Conservation (phyloP, 2,797 vertebrate genomes). For the Neomorphus geoffroyi region DNA sequence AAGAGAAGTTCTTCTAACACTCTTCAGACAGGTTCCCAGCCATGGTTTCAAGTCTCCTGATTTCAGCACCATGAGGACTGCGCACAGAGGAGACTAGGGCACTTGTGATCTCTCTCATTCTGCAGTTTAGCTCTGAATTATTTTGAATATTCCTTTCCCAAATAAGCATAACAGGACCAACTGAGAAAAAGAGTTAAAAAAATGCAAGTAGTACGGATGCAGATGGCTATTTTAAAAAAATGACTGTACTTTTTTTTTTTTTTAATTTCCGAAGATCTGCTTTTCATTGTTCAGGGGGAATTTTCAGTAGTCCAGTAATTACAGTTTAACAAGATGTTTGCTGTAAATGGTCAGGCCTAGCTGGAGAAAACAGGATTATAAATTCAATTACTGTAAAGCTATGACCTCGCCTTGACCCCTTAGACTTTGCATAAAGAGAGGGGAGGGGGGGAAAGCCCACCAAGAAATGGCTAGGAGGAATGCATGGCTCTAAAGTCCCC, state of each 20-base stretch:
- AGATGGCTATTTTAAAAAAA: conserved; percentile 25
- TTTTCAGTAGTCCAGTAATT: conserved; percentile 77
- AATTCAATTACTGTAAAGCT: conserved; percentile 85
- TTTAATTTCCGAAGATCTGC: conserved; percentile 34
- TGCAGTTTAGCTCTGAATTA: conserved; percentile 9
- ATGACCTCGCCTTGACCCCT: conserved; percentile 88
- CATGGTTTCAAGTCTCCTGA: not conserved
- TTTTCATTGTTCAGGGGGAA: conserved; percentile 60
- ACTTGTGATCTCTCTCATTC: not conserved
- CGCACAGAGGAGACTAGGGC: not conserved
- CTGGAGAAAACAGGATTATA: conserved; percentile 77
- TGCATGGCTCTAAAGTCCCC: conserved; percentile 84
- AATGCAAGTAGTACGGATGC: not conserved
- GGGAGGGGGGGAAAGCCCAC: conserved; percentile 36
- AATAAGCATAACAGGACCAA: not conserved
- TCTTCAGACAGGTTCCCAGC: conserved; percentile 26
- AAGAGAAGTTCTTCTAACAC: not conserved
- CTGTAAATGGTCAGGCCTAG: conserved; percentile 77
- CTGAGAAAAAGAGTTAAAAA: not conserved
- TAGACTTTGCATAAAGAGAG: conserved; percentile 81
- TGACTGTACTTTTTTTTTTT: not conserved
- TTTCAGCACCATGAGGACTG: not conserved
- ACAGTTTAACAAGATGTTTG: conserved; percentile 73
- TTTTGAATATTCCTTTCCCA: conserved; percentile 21
- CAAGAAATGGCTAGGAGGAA: conserved; percentile 87